These are phyloP conservation scores for Bugulina stolonifera DNA, from an alignment of 2,888 invertebrate species.

Conservation along the genomic window DNA sequence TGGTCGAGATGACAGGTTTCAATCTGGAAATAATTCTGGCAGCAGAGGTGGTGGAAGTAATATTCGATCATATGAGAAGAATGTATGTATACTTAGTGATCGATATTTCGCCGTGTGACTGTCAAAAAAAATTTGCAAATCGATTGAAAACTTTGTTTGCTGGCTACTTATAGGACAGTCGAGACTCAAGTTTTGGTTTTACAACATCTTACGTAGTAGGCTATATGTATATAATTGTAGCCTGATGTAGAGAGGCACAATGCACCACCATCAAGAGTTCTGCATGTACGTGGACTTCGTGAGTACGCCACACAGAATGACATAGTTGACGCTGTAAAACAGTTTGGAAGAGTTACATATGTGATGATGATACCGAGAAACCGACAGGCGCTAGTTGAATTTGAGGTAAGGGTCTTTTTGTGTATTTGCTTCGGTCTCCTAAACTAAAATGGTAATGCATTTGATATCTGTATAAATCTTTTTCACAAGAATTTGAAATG, in stretches of 20 bases:
- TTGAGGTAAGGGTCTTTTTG: too few species aligned
- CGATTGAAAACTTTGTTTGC: too few species aligned
- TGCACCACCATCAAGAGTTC: constrained; percentile 54
- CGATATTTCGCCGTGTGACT: too few species aligned
- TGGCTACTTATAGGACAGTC: too few species aligned
- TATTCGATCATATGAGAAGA: neutral
- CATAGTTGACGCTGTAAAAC: constrained; percentile 54
- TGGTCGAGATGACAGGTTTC: constrained; percentile 20
- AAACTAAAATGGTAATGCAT: too few species aligned
- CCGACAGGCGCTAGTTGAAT: constrained; percentile 50
- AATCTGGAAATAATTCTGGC: neutral
- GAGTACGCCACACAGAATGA: constrained; percentile 54
- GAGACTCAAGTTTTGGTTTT: too few species aligned
- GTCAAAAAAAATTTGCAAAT: too few species aligned
- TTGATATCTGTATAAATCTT: too few species aligned
- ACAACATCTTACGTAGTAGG: too few species aligned
- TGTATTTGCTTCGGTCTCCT: too few species aligned
- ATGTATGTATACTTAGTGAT: too few species aligned
- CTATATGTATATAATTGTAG: constrained; percentile 3
- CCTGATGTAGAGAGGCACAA: constrained; percentile 51
- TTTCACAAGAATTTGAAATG: too few species aligned
- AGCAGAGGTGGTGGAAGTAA: neutral
- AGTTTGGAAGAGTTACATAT: constrained; percentile 54
- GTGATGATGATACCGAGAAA: constrained; percentile 48
- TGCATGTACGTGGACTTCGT: constrained; percentile 54